A percentile compares a stretch with the other conserved stretches of the same genome.
phyloP scores from a whole-genome alignment of 1,140 invertebrate species.

The Drosophila bocki region DNA sequence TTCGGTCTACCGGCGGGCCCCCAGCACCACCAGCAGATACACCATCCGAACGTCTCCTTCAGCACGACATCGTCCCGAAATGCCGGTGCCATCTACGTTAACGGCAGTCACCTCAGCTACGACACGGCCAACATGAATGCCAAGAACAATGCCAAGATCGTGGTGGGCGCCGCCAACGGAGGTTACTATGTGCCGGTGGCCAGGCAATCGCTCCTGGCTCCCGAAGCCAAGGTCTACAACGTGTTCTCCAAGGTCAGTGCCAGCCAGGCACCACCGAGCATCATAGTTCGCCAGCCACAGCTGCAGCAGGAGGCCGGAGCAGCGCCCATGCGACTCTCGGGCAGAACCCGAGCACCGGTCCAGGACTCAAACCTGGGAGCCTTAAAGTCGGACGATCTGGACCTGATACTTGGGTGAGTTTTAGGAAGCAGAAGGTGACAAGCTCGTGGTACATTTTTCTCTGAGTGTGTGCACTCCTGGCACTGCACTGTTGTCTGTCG shows the following conservation, averaged over 20 bases:
- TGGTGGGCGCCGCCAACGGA: constrained; percentile 42
- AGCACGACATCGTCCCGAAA: constrained; percentile 66
- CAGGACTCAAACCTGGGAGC: constrained; percentile 16
- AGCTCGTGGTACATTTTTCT: background rate
- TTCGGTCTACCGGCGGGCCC: constrained; percentile 55
- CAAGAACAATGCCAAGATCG: constrained; percentile 66
- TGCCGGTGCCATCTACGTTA: constrained; percentile 72
- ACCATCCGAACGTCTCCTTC: constrained; percentile 81
- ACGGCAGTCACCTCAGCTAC: constrained; percentile 66
- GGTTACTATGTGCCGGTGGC: constrained; percentile 73
- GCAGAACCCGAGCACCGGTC: constrained; percentile 36
- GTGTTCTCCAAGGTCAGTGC: constrained; percentile 79
- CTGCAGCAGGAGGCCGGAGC: constrained; percentile 29
- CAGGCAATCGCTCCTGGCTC: constrained; percentile 54
- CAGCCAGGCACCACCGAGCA: constrained; percentile 54
- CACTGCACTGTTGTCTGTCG: constrained; percentile 17
- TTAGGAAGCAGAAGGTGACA: no score
- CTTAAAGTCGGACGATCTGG: constrained; percentile 87
- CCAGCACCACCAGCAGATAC: constrained; percentile 34
- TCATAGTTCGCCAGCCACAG: constrained; percentile 68
- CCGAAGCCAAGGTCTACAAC: constrained; percentile 78
- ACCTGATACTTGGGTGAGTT: constrained; percentile 87
- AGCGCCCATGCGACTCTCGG: constrained; percentile 52
- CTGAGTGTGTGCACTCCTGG: constrained; percentile 22
- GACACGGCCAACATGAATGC: constrained; percentile 72